Percentiles rank a stretch among this genome's conserved stretches.
phyloP scores from a whole-genome alignment of 2,113 vertebrate species.

The Helogale parvula region DNA sequence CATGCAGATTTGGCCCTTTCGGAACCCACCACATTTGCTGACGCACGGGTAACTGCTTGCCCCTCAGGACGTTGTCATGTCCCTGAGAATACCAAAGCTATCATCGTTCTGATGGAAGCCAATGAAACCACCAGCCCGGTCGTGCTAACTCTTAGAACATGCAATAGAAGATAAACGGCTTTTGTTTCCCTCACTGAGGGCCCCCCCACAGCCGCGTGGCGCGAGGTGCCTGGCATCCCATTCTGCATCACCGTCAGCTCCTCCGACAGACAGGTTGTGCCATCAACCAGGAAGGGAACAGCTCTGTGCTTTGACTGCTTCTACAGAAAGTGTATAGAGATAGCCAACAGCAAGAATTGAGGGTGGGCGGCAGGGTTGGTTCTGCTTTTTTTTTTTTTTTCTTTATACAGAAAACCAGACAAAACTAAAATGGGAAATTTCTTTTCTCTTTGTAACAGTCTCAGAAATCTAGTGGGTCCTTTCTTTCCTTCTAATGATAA shows the following conservation, averaged over 20 bases:
- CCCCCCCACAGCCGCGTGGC: neutral
- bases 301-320: neutral
- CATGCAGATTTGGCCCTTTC: neutral
- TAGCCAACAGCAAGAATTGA: neutral
- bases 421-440: conserved; percentile 33
- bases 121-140: neutral
- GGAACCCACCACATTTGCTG: neutral
- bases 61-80: neutral
- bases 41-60: neutral
- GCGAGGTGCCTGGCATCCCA: neutral
- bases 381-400: neutral
- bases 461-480: neutral
- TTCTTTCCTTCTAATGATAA: neutral
- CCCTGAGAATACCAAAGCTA: neutral
- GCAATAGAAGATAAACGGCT: neutral
- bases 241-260: neutral
- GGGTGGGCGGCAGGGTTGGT: neutral
- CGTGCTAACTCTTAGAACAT: neutral
- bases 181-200: neutral
- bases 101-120: neutral
- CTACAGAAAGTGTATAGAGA: neutral
- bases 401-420: neutral
- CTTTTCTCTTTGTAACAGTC: conserved; percentile 27
- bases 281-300: neutral
- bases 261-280: no score